Evolutionary conservation across 2,113 vertebrate species (phyloP).

Genomic region (Clarias batrachus): DNA sequence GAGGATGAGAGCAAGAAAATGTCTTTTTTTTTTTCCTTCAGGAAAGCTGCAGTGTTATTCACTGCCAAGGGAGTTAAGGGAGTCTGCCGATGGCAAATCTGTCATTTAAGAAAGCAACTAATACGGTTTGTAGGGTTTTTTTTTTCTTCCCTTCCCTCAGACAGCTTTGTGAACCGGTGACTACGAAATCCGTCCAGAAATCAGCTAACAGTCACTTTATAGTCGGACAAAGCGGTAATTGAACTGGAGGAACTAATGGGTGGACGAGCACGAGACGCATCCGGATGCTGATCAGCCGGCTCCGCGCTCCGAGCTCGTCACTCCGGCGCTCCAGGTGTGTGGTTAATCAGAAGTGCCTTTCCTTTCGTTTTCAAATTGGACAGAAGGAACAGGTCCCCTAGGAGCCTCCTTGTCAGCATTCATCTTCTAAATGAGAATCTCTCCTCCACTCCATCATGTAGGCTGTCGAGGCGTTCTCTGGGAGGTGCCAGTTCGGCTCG

Average conservation of each 20-base stretch:
- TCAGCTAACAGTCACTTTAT: slow-evolving; percentile 6
- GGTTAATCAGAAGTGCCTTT: slow-evolving; percentile 57
- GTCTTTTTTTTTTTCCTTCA: background rate
- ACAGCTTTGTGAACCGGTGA: background rate
- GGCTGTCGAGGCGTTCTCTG: slow-evolving; percentile 46
- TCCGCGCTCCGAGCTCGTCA: slow-evolving; percentile 38
- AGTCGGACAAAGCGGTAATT: slow-evolving; percentile 17
- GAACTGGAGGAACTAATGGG: slow-evolving; percentile 25
- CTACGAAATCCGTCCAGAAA: background rate
- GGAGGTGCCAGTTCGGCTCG: slow-evolving; percentile 52
- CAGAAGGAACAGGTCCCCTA: slow-evolving; percentile 56
- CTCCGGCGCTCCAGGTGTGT: slow-evolving; percentile 53
- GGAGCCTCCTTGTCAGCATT: slow-evolving; percentile 59
- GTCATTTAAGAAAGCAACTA: slow-evolving; percentile 28
- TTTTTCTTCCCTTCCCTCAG: background rate
- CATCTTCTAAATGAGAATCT: slow-evolving; percentile 63
- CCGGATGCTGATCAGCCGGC: slow-evolving; percentile 33
- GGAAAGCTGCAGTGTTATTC: slow-evolving; percentile 22
- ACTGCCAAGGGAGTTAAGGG: slow-evolving; percentile 20
- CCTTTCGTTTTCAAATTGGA: slow-evolving; percentile 56
- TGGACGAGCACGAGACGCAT: slow-evolving; percentile 30
- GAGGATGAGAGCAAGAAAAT: slow-evolving; percentile 37
- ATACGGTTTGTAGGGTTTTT: slow-evolving; percentile 5
- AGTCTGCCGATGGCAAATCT: slow-evolving; percentile 14
- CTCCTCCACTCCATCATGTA: slow-evolving; percentile 58